These are phyloP conservation scores for Rhagophthalmus giganteus DNA, from an alignment of 2,888 invertebrate species.

Conservation along the genomic window DNA sequence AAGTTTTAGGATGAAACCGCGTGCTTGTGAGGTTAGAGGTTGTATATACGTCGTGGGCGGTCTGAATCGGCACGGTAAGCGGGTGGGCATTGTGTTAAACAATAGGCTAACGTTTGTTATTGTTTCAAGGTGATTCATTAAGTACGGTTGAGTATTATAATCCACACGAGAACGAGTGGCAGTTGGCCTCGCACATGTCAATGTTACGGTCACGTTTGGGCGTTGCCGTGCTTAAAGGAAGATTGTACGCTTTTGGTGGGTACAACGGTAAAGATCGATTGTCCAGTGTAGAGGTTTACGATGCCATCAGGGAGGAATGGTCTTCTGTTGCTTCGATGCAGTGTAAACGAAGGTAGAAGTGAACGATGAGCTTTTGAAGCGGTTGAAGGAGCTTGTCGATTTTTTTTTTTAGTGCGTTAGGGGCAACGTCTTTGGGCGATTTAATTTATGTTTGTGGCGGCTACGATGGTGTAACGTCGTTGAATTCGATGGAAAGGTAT, in stretches of 20 bases:
- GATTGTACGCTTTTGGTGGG: constrained; percentile 79
- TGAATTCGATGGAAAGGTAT: constrained; percentile 82
- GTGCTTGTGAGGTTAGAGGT: constrained; percentile 76
- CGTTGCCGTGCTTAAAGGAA: constrained; percentile 79
- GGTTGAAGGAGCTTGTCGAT: too few relatives aligned
- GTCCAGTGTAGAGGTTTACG: constrained; percentile 82
- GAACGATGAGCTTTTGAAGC: too few relatives aligned
- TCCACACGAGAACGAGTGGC: constrained; percentile 71
- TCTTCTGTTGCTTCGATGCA: constrained; percentile 77
- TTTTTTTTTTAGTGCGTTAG: constrained; percentile 69
- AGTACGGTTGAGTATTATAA: constrained; percentile 85
- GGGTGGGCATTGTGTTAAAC: too few relatives aligned
- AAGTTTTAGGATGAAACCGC: constrained; percentile 74
- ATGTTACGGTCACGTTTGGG: constrained; percentile 82
- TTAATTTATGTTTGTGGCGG: constrained; percentile 83
- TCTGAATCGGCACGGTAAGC: constrained; percentile 73
- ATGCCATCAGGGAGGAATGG: constrained; percentile 74
- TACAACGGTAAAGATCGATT: constrained; percentile 83
- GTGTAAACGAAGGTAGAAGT: constrained; percentile 76
- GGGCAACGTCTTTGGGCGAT: constrained; percentile 78
- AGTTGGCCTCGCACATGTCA: constrained; percentile 79
- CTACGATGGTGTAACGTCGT: constrained; percentile 81
- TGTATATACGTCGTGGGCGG: constrained; percentile 88
- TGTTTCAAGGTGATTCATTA: constrained; percentile 68
- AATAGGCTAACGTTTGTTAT: too few relatives aligned